phyloP scores from a whole-genome alignment of 2,797 vertebrate species.

The Xenentodon cancila region DNA sequence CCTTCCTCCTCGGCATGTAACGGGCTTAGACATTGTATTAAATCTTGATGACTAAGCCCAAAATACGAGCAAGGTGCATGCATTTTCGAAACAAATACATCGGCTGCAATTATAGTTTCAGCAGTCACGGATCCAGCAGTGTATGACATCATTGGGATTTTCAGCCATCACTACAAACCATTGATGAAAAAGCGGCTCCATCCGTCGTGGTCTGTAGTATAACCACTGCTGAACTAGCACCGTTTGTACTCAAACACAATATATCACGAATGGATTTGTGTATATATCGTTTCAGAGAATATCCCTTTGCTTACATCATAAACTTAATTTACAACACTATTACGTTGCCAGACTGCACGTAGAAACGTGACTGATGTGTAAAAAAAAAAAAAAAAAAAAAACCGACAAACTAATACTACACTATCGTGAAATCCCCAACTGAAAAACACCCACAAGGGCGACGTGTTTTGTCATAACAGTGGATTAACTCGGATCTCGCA shows the following conservation, averaged over 20 bases:
- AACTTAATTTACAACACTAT: constrained; percentile 65
- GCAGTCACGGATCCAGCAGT: constrained; percentile 67
- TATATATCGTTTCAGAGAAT: neutral
- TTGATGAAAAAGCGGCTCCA: constrained; percentile 73
- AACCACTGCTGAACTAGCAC: constrained; percentile 1
- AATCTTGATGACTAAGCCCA: constrained; percentile 20
- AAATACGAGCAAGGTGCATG: constrained; percentile 1
- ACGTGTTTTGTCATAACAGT: neutral
- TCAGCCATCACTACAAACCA: constrained; percentile 73
- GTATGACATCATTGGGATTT: constrained; percentile 82
- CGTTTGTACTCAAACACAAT: constrained; percentile 15
- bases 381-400: neutral
- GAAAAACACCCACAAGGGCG: neutral
- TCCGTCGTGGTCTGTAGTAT: constrained; percentile 54
- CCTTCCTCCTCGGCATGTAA: constrained; percentile 24
- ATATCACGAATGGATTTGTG: neutral
- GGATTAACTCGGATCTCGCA: constrained; percentile 35
- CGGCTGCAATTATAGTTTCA: constrained; percentile 61
- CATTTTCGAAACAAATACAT: constrained; percentile 34
- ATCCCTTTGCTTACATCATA: neutral
- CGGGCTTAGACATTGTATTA: constrained; percentile 38
- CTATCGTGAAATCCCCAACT: neutral
- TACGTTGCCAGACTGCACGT: neutral
- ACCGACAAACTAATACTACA: neutral
- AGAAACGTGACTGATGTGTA: constrained; percentile 6